These are phyloP conservation scores for Graptemys geographica DNA, from an alignment of 2,797 vertebrate genomes.

Conservation along the genomic window DNA sequence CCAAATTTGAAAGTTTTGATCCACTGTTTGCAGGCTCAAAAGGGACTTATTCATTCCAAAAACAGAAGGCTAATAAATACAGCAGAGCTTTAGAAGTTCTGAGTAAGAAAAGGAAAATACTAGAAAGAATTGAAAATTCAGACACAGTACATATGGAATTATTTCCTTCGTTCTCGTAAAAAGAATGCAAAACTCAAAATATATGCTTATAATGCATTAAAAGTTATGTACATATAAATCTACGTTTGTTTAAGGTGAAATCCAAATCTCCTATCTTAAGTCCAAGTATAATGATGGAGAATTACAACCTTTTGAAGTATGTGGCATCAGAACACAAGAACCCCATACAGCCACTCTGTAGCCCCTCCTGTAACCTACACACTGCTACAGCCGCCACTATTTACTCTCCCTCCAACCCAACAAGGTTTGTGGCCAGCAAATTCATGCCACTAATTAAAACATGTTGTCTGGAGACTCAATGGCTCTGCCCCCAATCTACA, in stretches of 20 bases:
- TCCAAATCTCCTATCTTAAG: background rate
- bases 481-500: background rate
- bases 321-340: background rate
- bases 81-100: background rate
- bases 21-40: constrained; percentile 42
- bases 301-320: background rate
- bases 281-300: background rate
- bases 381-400: background rate
- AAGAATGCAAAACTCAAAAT: background rate
- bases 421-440: background rate
- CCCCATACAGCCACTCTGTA: background rate
- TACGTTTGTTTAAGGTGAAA: background rate
- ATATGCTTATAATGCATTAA: background rate
- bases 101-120: background rate
- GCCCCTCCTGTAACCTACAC: background rate
- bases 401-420: background rate
- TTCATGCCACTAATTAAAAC: background rate
- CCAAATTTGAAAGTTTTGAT: constrained; percentile 25
- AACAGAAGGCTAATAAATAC: constrained; percentile 39
- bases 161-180: background rate
- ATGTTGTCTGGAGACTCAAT: background rate
- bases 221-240: background rate
- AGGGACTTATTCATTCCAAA: constrained; percentile 40
- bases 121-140: background rate
- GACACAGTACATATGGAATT: background rate